These are phyloP conservation scores for Zygogramma bicolorata DNA, from an alignment of 2,888 invertebrate species.

Conservation along the genomic window DNA sequence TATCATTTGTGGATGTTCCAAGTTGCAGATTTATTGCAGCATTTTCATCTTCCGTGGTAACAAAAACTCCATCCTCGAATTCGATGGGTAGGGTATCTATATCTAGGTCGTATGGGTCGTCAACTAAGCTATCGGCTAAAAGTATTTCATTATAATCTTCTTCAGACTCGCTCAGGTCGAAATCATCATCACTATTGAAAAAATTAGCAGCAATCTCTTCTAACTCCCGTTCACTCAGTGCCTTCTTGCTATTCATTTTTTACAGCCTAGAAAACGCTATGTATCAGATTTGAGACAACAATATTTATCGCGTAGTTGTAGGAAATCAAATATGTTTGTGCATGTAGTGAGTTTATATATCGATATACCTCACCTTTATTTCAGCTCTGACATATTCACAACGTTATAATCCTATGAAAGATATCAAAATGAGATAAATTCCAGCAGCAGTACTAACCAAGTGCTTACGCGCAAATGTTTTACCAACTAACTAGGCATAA, in stretches of 20 bases:
- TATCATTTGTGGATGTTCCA: slow-evolving; percentile 14
- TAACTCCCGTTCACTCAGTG: too few relatives aligned
- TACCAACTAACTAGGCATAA: background rate
- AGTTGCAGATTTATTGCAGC: slow-evolving; percentile 10
- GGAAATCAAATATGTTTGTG: background rate
- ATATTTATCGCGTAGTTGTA: slow-evolving; percentile 14
- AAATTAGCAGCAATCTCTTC: too few relatives aligned
- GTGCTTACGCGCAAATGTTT: background rate
- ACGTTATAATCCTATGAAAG: background rate
- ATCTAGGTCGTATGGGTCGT: background rate
- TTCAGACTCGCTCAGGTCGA: slow-evolving; percentile 22
- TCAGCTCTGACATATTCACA: background rate
- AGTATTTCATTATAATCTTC: background rate
- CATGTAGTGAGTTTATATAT: slow-evolving; percentile 6
- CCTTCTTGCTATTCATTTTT: too few relatives aligned
- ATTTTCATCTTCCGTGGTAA: slow-evolving; percentile 1
- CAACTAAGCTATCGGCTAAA: background rate
- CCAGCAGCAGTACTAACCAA: background rate
- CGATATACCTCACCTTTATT: background rate
- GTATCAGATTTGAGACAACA: slow-evolving; percentile 14
- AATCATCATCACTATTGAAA: slow-evolving; percentile 3
- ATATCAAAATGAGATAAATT: background rate
- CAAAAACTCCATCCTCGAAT: slow-evolving; percentile 18
- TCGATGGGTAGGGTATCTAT: slow-evolving; percentile 16
- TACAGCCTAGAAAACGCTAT: background rate